These are phyloP conservation scores for Aporophyla lueneburgensis DNA, from an alignment of 2,888 invertebrate species.

Conservation along the genomic window DNA sequence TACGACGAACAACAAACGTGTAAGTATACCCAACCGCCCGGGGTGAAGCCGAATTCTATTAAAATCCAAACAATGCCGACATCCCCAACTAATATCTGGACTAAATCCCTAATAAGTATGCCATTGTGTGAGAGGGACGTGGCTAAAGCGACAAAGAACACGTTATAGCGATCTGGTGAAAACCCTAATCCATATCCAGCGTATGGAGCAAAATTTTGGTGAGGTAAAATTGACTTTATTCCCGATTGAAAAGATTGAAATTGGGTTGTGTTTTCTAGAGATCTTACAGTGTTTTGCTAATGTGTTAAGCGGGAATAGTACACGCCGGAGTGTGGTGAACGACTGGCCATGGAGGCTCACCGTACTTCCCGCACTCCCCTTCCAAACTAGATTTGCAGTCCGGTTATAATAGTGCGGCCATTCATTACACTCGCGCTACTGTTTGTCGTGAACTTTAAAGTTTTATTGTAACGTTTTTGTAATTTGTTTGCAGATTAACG, in stretches of 20 bases:
- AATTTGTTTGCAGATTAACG: slow-evolving; percentile 76
- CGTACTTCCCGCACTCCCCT: slow-evolving; percentile 90
- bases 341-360: slow-evolving; percentile 91
- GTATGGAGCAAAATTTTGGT: slow-evolving; percentile 25
- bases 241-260: slow-evolving; percentile 35
- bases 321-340: slow-evolving; percentile 89
- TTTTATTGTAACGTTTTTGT: slow-evolving; percentile 76
- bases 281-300: slow-evolving; percentile 70
- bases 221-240: slow-evolving; percentile 60
- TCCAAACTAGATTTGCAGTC: slow-evolving; percentile 89
- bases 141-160: slow-evolving; percentile 89
- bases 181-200: slow-evolving; percentile 43
- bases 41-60: slow-evolving; percentile 89
- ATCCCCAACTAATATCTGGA: slow-evolving; percentile 91
- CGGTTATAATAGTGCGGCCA: slow-evolving; percentile 88
- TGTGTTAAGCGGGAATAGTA: slow-evolving; percentile 77
- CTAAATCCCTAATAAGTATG: slow-evolving; percentile 91
- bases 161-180: slow-evolving; percentile 88
- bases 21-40: slow-evolving; percentile 85
- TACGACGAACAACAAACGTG: slow-evolving; percentile 70
- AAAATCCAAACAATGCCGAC: slow-evolving; percentile 90
- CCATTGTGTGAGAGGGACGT: slow-evolving; percentile 91
- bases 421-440: slow-evolving; percentile 88
- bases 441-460: slow-evolving; percentile 84
- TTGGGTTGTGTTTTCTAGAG: slow-evolving; percentile 58